Percentiles rank a stretch among this genome's conserved stretches.
Conservation (phyloP, 2,113 vertebrate species). For the Mesoclemmys tuberculata region DNA sequence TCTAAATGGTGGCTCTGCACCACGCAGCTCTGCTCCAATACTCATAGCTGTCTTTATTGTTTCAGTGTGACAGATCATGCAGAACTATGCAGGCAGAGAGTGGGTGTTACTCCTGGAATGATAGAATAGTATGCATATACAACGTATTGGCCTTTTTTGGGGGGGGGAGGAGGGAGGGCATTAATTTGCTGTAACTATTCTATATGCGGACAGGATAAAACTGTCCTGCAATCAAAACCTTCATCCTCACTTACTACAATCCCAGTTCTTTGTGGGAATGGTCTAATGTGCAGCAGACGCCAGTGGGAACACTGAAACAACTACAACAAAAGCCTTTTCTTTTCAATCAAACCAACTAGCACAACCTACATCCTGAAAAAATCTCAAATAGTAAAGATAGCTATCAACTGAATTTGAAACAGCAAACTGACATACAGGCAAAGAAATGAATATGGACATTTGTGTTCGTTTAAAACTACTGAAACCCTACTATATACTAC, state of each 20-base stretch:
- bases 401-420: neutral
- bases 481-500: neutral
- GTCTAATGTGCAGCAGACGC: neutral
- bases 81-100: neutral
- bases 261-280: neutral
- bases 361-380: neutral
- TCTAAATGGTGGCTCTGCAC: neutral
- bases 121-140: neutral
- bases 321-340: neutral
- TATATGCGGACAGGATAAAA: neutral
- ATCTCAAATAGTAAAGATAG: neutral
- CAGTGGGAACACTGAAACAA: neutral
- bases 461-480: neutral
- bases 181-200: neutral
- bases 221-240: neutral
- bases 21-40: neutral
- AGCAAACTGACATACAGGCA: neutral
- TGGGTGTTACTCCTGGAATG: neutral
- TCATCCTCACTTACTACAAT: neutral
- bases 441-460: conserved; percentile 21
- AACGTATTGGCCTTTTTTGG: neutral
- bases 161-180: too few relatives aligned
- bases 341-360: neutral
- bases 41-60: neutral
- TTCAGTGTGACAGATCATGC: neutral